phyloP scores from a whole-genome alignment of 2,797 vertebrate genomes.

The Thamnophis elegans region DNA sequence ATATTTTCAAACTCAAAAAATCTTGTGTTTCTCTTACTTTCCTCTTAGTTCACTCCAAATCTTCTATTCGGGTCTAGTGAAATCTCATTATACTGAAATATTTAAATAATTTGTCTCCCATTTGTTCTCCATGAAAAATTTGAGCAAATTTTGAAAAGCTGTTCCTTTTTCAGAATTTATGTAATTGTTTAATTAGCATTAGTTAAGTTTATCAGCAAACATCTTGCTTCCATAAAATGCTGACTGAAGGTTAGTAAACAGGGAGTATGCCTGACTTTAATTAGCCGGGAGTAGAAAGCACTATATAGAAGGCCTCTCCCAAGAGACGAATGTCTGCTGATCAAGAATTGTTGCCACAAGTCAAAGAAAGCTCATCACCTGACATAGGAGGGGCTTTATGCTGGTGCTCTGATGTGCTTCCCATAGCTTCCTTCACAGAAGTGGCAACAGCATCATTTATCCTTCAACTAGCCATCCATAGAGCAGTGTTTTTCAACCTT shows the following conservation, averaged over 20 bases:
- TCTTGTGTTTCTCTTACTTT: neutral
- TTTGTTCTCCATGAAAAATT: neutral
- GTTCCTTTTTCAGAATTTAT: neutral
- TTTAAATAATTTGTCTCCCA: neutral
- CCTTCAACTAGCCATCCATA: neutral
- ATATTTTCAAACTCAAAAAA: neutral
- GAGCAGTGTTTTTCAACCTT: no score
- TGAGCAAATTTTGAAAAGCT: neutral
- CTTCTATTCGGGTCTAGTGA: neutral
- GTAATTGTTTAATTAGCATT: neutral
- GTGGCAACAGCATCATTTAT: neutral
- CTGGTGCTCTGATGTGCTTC: neutral
- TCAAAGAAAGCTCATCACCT: neutral
- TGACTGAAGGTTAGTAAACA: neutral
- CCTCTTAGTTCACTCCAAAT: neutral
- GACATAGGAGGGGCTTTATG: neutral
- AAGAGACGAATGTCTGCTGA: neutral
- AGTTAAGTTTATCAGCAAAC: neutral
- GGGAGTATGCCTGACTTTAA: neutral
- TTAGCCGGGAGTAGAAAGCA: neutral
- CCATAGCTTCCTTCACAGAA: neutral
- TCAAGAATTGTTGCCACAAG: neutral
- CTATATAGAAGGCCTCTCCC: neutral
- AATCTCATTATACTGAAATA: neutral
- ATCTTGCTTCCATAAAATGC: neutral